Evolutionary conservation across 2,888 invertebrate genomes (phyloP).

Genomic region (Petrolisthes cinctipes): DNA sequence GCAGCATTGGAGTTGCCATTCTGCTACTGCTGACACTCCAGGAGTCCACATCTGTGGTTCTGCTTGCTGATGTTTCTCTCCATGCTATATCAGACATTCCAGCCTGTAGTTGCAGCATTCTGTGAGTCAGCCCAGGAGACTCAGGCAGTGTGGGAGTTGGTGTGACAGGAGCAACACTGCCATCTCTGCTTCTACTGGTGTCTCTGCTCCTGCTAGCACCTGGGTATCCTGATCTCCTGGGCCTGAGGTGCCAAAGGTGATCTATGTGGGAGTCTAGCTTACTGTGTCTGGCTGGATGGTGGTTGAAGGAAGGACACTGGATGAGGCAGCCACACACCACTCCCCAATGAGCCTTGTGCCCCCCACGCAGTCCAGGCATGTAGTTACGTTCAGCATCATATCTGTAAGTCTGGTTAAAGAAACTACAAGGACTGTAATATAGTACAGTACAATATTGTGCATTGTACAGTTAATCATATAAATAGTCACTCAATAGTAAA

Average conservation of each 20-base stretch:
- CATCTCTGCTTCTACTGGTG: constrained; percentile 39
- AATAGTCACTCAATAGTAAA: not conserved
- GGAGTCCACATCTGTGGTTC: constrained; percentile 17
- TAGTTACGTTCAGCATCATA: constrained; percentile 64
- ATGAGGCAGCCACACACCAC: constrained; percentile 62
- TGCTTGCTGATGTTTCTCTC: constrained; percentile 12
- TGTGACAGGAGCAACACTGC: constrained; percentile 40
- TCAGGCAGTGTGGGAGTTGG: constrained; percentile 33
- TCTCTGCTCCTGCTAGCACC: not conserved
- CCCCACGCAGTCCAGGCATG: constrained; percentile 48
- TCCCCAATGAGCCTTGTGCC: constrained; percentile 64
- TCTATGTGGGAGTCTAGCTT: constrained; percentile 54
- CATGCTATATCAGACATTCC: not conserved
- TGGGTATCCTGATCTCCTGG: constrained; percentile 35
- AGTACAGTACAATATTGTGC: not conserved
- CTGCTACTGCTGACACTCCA: constrained; percentile 41
- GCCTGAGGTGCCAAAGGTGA: constrained; percentile 58
- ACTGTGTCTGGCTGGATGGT: constrained; percentile 23
- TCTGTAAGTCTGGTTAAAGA: constrained; percentile 45
- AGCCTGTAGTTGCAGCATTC: constrained; percentile 28
- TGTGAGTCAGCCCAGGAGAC: constrained; percentile 17
- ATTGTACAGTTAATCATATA: not conserved
- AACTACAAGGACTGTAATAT: not conserved
- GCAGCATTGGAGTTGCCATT: constrained; percentile 48
- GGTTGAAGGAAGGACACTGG: constrained; percentile 47